Conservation (phyloP, 64 coral and sea anemone species). For the Trachythela sp. region DNA sequence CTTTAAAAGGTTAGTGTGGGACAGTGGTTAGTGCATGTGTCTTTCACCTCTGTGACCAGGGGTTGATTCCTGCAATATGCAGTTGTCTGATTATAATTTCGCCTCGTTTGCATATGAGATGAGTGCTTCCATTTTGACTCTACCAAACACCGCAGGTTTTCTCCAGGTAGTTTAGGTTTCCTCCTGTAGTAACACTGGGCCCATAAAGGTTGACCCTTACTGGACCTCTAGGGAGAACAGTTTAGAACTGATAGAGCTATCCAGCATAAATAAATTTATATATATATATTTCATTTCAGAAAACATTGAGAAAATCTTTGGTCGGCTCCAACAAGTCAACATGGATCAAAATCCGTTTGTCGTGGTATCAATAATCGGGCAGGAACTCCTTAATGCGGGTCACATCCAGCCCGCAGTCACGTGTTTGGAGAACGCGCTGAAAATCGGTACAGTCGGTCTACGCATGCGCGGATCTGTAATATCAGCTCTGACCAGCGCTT, state of each 20-base stretch:
- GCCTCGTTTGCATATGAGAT: too few species aligned
- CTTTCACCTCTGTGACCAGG: too few species aligned
- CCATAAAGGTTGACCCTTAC: too few species aligned
- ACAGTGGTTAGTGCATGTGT: background rate
- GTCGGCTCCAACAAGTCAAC: conserved; percentile 74
- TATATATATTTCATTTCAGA: background rate
- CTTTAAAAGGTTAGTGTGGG: conserved; percentile 65
- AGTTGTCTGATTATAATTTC: too few species aligned
- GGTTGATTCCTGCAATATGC: too few species aligned
- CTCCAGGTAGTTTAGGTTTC: conserved; percentile 46
- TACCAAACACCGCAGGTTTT: too few species aligned
- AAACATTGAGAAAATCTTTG: conserved; percentile 50
- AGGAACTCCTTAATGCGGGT: conserved; percentile 73
- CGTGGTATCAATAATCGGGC: conserved; percentile 92
- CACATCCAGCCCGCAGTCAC: conserved; percentile 36
- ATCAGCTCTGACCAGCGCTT: background rate
- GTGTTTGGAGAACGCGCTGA: conserved; percentile 2
- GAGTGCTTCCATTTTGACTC: too few species aligned
- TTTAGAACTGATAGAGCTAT: background rate
- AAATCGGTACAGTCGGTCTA: background rate
- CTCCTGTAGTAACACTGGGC: too few species aligned
- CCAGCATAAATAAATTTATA: background rate
- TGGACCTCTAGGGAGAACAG: background rate
- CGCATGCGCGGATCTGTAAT: conserved; percentile 14
- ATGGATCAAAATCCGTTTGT: conserved; percentile 90